A percentile compares a stretch with the other conserved stretches of the same genome.
phyloP scores from a whole-genome alignment of 2,888 invertebrate species.

The Colostygia pectinataria region DNA sequence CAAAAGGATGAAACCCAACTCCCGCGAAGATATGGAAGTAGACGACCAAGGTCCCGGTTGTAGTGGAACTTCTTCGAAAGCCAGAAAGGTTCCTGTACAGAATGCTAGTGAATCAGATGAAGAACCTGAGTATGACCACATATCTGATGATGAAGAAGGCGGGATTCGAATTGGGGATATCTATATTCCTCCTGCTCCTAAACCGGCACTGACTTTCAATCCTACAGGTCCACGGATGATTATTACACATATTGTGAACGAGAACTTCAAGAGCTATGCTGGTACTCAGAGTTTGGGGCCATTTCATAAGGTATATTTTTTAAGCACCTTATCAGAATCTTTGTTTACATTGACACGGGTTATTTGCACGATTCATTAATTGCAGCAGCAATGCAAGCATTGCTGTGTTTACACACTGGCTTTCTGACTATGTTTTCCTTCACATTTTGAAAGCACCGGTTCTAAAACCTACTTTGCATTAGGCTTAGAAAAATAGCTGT shows the following conservation, averaged over 20 bases:
- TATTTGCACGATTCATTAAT: too few relatives aligned
- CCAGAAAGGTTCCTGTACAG: slow-evolving; percentile 4
- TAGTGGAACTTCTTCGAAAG: slow-evolving; percentile 1
- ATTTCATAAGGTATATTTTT: slow-evolving; percentile 92
- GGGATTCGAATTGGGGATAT: slow-evolving; percentile 90
- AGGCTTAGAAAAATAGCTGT: too few relatives aligned
- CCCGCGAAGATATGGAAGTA: slow-evolving; percentile 69
- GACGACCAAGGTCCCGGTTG: slow-evolving; percentile 47
- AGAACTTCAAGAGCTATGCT: slow-evolving; percentile 98
- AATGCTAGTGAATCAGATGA: slow-evolving; percentile 11
- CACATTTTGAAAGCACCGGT: too few relatives aligned
- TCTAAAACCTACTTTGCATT: too few relatives aligned
- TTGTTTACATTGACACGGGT: not conserved
- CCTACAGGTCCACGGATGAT: slow-evolving; percentile 92
- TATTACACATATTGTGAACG: slow-evolving; percentile 94
- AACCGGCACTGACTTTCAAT: slow-evolving; percentile 87
- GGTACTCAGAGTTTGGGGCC: slow-evolving; percentile 93
- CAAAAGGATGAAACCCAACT: slow-evolving; percentile 50
- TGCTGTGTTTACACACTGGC: too few relatives aligned
- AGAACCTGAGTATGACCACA: slow-evolving; percentile 66
- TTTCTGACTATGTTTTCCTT: too few relatives aligned
- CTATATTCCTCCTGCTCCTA: slow-evolving; percentile 91
- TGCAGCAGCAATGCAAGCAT: too few relatives aligned
- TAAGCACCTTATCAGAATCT: too few relatives aligned
- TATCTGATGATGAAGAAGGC: slow-evolving; percentile 85